Conservation (phyloP, 2,797 vertebrate genomes). For the Megalops cyprinoides region DNA sequence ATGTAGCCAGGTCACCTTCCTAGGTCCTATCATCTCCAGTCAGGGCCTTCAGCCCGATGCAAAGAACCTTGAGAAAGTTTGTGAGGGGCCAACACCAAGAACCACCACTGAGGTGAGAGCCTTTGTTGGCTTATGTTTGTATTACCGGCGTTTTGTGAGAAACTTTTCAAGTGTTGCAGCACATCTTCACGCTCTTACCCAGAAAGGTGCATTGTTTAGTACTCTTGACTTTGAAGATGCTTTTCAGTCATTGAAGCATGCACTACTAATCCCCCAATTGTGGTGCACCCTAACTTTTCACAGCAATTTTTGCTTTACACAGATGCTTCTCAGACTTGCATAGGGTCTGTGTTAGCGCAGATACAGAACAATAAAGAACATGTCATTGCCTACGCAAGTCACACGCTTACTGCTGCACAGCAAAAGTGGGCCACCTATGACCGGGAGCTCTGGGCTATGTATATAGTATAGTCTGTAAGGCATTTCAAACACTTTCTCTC, state of each 20-base stretch:
- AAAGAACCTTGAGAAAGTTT: slow-evolving; percentile 32
- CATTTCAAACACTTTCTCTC: slow-evolving; percentile 27
- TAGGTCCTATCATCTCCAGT: slow-evolving; percentile 28
- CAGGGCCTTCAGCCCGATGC: slow-evolving; percentile 20
- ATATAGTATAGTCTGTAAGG: slow-evolving; percentile 22
- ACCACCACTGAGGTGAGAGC: slow-evolving; percentile 32
- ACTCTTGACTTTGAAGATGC: slow-evolving; percentile 23
- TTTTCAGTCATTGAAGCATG: slow-evolving; percentile 23
- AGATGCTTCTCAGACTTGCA: slow-evolving; percentile 34
- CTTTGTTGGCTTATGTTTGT: slow-evolving; percentile 35
- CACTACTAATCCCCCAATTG: slow-evolving; percentile 27
- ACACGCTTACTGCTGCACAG: slow-evolving; percentile 22
- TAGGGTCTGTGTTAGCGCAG: slow-evolving; percentile 32
- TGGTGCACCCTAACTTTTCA: slow-evolving; percentile 29
- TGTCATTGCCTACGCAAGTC: slow-evolving; percentile 30
- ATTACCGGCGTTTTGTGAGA: slow-evolving; percentile 36
- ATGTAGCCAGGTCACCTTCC: slow-evolving; percentile 4
- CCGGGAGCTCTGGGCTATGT: slow-evolving; percentile 17
- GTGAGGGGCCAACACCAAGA: slow-evolving; percentile 20
- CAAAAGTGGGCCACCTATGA: slow-evolving; percentile 35
- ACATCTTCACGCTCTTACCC: slow-evolving; percentile 31
- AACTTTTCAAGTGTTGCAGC: slow-evolving; percentile 25
- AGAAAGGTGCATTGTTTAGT: slow-evolving; percentile 27
- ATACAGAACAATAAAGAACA: slow-evolving; percentile 8
- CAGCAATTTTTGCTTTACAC: slow-evolving; percentile 32